Base-by-base conservation (phyloP, 2,797 vertebrate genomes). In the Sebastiscus tertius region DNA sequence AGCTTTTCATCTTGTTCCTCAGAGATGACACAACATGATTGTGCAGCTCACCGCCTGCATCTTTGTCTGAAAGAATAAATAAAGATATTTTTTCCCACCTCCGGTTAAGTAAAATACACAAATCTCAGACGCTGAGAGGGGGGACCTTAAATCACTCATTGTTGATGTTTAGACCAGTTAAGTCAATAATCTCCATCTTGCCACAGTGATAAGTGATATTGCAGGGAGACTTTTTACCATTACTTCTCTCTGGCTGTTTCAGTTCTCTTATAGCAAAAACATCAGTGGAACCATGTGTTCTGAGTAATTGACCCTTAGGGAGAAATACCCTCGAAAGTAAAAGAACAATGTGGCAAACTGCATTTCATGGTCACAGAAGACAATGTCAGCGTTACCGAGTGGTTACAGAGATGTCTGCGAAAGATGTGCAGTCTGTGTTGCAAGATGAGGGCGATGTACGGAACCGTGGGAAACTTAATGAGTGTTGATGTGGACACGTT, bases 111-210 rank as follows among this genome's bases (percentile, higher is more conserved):
- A 88, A 93, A 93, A 93, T 81, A 93, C 84, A 93, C 91, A 91
- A 80, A 89, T 77, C 72, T 81, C 52, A 33, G 63, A 54, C 42
- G 59, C 62, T 72, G 58, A 72, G 72, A 60, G 12, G 72, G 24
- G 69, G 24, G 69, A 61, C 65, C 24, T 90, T 90, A 85, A 86
- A 88, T 92, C 87, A 85, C 77, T 88, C 69, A 77, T 78, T 84
- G 88, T 89, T 93, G 90, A 95, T 92, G 91, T 93, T 92, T 91
- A 87, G 89, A 88, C 89, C 90, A 88, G 92, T 94, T 92, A 92
- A 93, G 91, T 93, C 93, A 93, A 93, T 93, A 93, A 92, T 92
- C 82, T 85, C 64, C 76, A 80, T 86, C 89, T 91, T 87, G 82
- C 75, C 86, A 77, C 84, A 66, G 71, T 90, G 93, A 93, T 92